phyloP scores from a whole-genome alignment of 2,113 vertebrate species.

The Nibea coibor region DNA sequence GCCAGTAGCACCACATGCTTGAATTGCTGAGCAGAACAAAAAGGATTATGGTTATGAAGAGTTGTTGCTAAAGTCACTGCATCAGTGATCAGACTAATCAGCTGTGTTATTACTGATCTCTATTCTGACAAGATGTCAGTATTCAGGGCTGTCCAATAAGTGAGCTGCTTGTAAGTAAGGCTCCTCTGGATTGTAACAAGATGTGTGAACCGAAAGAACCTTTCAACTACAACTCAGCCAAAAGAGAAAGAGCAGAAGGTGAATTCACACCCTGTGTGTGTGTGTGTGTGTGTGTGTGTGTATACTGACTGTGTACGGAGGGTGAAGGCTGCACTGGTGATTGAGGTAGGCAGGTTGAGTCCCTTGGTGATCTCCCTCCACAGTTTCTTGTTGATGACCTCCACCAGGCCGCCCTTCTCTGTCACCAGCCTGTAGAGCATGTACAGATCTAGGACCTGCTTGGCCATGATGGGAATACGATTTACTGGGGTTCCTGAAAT shows the following conservation, averaged over 20 bases:
- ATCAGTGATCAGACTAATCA: too few relatives aligned
- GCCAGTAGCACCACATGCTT: neutral
- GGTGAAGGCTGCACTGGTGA: constrained; percentile 99
- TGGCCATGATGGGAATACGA: constrained; percentile 99
- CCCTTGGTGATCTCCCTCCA: constrained; percentile 99
- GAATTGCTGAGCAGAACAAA: constrained; percentile 15
- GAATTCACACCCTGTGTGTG: neutral
- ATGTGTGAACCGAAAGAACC: neutral
- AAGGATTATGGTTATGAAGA: constrained; percentile 8
- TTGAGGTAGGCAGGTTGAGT: constrained; percentile 97
- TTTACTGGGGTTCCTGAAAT: constrained; percentile 94
- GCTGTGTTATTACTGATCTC: neutral
- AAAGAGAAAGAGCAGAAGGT: neutral
- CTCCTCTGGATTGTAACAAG: too few relatives aligned
- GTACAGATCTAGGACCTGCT: constrained; percentile 97
- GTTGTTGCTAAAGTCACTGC: neutral
- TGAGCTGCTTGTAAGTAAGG: neutral
- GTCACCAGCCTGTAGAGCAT: constrained; percentile 97
- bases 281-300: constrained; percentile 11
- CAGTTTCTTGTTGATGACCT: constrained; percentile 99
- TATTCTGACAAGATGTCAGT: neutral
- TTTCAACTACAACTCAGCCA: neutral
- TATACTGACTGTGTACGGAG: constrained; percentile 95
- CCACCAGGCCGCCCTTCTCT: constrained; percentile 96
- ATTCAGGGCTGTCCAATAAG: neutral